Base-by-base conservation (phyloP, 2,888 invertebrate species). In the Sthenelais limicola region DNA sequence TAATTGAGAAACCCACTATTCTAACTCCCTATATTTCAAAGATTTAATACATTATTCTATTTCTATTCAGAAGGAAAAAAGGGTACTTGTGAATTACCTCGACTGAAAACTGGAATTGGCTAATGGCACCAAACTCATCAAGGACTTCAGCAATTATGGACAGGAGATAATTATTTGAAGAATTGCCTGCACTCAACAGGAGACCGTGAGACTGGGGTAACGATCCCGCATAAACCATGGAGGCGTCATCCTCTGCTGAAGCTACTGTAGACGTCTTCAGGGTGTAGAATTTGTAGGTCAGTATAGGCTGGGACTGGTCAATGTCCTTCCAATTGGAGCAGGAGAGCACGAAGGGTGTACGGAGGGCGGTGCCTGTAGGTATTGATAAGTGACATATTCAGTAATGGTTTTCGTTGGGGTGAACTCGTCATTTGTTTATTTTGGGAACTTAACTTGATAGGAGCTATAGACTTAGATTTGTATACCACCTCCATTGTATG, bases 141-240 rank as follows among this genome's bases (percentile, higher is more conserved):
- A 26, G 43, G 4, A 62, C 38, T 43, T 62, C 24, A 26, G 62
- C 62, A 24, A 24, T 26, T 26, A 62, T 43, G 24, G 9, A 9
- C n/a, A 62, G 62, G 4, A 7, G 3, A 24, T 38, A 38, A 7
- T 3, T 4, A 3, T 21, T 24, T 26, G 35, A 35, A 26, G 62
- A 18, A 18, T 62, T 62, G 2, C 62, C 62, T 1, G 62, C 35
- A 9, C 38, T 2, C 3, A 62, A 43, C 1, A 62, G 62, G 3
- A 62, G 62, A 1, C 62, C 62, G 1, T 21, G 62, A 35, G 62
- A 62, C 62, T 62, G 62, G 1, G 62, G 62, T 12, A 43, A 62
- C 38, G 38, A 62, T 9, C 62, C 62, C 15, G 35, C 35, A 26
- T 62, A 38, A 43, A 62, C 43, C 7, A 62, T 35, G 24, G 35